These are phyloP conservation scores for Trinorchestia longiramus DNA, from an alignment of 1,140 invertebrate genomes.

Conservation along the genomic window DNA sequence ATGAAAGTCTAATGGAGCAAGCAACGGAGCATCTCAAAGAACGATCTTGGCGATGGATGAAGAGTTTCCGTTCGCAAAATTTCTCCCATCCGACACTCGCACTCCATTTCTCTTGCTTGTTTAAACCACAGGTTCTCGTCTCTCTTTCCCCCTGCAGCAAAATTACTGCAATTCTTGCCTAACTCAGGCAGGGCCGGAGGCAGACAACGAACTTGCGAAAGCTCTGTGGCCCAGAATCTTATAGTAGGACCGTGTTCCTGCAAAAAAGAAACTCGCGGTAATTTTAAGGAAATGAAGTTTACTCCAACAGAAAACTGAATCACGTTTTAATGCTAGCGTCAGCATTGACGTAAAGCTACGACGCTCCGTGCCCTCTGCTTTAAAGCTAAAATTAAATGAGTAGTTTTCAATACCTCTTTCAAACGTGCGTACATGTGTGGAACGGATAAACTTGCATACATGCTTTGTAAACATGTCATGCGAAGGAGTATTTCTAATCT, in stretches of 20 bases:
- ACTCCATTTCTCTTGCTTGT: conserved; percentile 49
- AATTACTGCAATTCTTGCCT: conserved; percentile 1
- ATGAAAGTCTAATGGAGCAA: conserved; percentile 53
- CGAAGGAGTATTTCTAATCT: background rate
- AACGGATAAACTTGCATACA: background rate
- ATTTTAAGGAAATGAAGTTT: conserved; percentile 2
- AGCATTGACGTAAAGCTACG: background rate
- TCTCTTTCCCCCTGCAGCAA: background rate
- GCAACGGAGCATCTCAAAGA: conserved; percentile 39
- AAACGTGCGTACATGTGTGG: background rate
- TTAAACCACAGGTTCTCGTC: conserved; percentile 31
- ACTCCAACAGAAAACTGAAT: background rate
- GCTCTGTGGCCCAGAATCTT: background rate
- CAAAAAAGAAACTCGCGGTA: background rate
- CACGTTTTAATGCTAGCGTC: background rate
- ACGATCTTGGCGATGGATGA: conserved; percentile 47
- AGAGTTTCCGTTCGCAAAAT: conserved; percentile 43
- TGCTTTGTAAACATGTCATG: background rate
- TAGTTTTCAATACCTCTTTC: background rate
- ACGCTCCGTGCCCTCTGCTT: background rate
- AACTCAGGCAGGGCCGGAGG: background rate
- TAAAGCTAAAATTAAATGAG: background rate
- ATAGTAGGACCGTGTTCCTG: background rate
- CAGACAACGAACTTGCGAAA: background rate
- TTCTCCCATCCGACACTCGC: conserved; percentile 28